phyloP scores from a whole-genome alignment of 2,888 invertebrate species.

The Lepidochrysops patricia region DNA sequence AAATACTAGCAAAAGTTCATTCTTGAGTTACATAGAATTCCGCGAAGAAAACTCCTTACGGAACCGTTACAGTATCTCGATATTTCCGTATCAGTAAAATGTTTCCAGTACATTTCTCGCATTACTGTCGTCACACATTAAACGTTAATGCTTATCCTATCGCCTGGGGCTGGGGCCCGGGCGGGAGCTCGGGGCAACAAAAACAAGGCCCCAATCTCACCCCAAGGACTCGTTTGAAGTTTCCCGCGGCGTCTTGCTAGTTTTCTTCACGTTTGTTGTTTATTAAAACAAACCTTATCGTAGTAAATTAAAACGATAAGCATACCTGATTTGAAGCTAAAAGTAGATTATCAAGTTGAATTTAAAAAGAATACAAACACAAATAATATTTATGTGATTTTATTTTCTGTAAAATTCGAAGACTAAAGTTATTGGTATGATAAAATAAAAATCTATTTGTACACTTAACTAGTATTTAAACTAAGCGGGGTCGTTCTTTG shows the following conservation, averaged over 20 bases:
- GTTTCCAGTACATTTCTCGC: conserved; percentile 2
- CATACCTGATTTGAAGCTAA: too few relatives aligned
- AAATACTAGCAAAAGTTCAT: too few relatives aligned
- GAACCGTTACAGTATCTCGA: not conserved
- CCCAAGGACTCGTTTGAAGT: conserved; percentile 6
- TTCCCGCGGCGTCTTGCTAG: conserved; percentile 5
- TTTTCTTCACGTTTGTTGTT: not conserved
- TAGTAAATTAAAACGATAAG: too few relatives aligned
- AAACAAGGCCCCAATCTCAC: not conserved
- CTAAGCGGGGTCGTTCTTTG: not conserved
- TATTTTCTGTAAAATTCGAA: too few relatives aligned
- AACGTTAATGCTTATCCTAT: conserved; percentile 5
- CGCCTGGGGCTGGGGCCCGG: not conserved
- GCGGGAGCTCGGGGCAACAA: not conserved
- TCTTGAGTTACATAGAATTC: not conserved
- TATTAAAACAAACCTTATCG: too few relatives aligned
- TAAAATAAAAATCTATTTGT: too few relatives aligned
- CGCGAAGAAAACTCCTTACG: not conserved
- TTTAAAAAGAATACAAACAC: too few relatives aligned
- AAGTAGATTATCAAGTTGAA: too few relatives aligned
- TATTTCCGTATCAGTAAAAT: not conserved
- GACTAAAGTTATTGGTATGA: too few relatives aligned
- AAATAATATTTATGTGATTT: too few relatives aligned
- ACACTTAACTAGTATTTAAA: too few relatives aligned
- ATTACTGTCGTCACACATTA: conserved; percentile 5